Evolutionary conservation across 2,888 invertebrate species (phyloP), one percentile per base, ranked within the genome.

Genomic region (Barypeithes pellucidus): DNA sequence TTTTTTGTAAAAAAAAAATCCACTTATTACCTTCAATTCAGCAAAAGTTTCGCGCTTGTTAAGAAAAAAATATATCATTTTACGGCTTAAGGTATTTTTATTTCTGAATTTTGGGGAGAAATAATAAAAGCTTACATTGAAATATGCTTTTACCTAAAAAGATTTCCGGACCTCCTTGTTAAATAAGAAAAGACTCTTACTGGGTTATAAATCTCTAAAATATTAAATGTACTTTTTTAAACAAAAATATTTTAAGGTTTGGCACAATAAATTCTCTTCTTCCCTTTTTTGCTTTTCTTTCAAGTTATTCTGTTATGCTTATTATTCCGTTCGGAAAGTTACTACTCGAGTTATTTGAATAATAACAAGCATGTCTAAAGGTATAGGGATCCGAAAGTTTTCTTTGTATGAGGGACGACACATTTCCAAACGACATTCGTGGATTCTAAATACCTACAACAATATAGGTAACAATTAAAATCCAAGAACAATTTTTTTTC

Each of bases 101-200:
- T 22, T 12, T 47, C 47, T 20, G 47, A 47, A 12, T 20, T 52
- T 52, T 24, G 7, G 12, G 18, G 24, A 12, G 24, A n/a, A 52
- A 24, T 24, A n/a, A n/a, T 24, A 24, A 24, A 52, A 24, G n/a
- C 24, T 8, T 52, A 52, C n/a, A 24, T n/a, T 24, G n/a, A 52
- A 52, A 24, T 52, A 52, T 52, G 18, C 14, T 52, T 52, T 52
- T 52, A 12, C 24, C n/a, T 24, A 24, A 22, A 52, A 52, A 20
- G 22, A 24, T 52, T 24, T n/a, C 3, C 24, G 24, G 12, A n/a
- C 29, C 29, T 50, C 29, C 29, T 24, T 54, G 29, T 29, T 20
- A 54, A 54, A 54, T 20, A 29, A 29, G 29, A 29, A 54, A 54
- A 54, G 29, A 12, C 29, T 29, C 12, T 54, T 54, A 29, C 52